Evolutionary conservation across 2,888 invertebrate species (phyloP), one percentile per base, ranked within the genome.

Genomic region (Tillus elongatus): DNA sequence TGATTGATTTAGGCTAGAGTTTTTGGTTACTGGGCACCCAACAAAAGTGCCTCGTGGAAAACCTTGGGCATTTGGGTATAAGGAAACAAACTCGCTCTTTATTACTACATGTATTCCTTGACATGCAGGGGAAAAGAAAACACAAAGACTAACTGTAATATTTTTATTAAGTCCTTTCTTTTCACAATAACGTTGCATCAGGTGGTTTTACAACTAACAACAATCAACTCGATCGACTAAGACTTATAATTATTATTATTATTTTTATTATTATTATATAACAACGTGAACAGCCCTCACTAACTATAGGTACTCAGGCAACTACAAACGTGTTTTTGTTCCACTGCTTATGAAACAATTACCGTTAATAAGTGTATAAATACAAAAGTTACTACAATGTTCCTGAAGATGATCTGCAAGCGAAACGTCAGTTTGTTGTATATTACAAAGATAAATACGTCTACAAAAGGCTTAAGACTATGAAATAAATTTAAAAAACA

Each of bases 241-340:
- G 56, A 59, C 57, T 61, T 49, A 51, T 53, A 43, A 49, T 49
- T 54, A 55, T 53, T 46, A 52, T 51, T 53, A 56, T 58, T 52
- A 54, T 56, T 60, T 54, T n/a, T n/a, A n/a, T n/a, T n/a, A n/a
- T n/a, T n/a, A n/a, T n/a, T 56, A 58, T 63, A 64, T 66, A 66
- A 66, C 66, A 66, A 66, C 64, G 66, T 66, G 66, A 66, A 66
- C 65, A 66, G 66, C 64, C 63, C 62, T 64, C 61, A 60, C 60
- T 62, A 64, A 58, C 63, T 64, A 65, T 58, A 64, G 61, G 64
- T 64, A 64, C 60, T 64, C 60, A 62, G 64, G 66, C 65, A 64
- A 61, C 63, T 64, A 64, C 64, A 60, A 59, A 60, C 57, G 55
- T 59, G 56, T 51, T 53, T 37, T 38, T 44, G 38, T 44, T 51